Evolutionary conservation across 1,140 invertebrate genomes (phyloP).

Genomic region (Micrasema longulum): DNA sequence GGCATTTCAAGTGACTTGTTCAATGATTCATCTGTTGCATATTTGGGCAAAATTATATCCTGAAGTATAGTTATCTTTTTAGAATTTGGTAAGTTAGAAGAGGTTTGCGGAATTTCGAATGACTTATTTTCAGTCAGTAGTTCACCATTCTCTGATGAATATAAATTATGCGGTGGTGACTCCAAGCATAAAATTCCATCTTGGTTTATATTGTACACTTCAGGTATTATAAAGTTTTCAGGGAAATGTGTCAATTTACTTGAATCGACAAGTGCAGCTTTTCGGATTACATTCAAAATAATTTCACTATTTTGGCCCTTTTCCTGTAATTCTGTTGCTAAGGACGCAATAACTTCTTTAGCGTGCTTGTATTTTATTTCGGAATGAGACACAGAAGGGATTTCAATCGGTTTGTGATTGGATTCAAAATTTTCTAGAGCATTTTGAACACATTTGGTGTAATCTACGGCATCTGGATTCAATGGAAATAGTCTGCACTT

Average conservation of each 20-base stretch:
- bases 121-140: constrained; percentile 8
- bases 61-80: no score
- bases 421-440: constrained; percentile 2
- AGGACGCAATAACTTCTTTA: constrained; percentile 1
- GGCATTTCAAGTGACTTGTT: no score
- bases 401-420: constrained; percentile 7
- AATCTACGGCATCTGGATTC: constrained; percentile 58
- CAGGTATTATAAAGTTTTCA: not conserved
- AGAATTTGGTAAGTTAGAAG: no score
- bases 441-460: constrained; percentile 46
- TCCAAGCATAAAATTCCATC: constrained; percentile 13
- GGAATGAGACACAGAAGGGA: constrained; percentile 7
- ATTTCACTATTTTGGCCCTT: constrained; percentile 5
- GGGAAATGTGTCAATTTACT: not conserved
- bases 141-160: constrained; percentile 10
- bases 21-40: no score
- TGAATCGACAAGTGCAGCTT: constrained; percentile 1
- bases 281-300: constrained; percentile 9
- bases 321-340: constrained; percentile 1
- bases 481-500: constrained; percentile 59
- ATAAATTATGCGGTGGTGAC: constrained; percentile 11
- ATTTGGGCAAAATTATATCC: no score
- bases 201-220: constrained; percentile 4
- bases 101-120: not conserved
- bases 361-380: constrained; percentile 7